Percentiles rank a stretch among this genome's conserved stretches.
These are phyloP conservation scores for Tetrax tetrax DNA, from an alignment of 2,113 vertebrate species.

Conservation along the genomic window DNA sequence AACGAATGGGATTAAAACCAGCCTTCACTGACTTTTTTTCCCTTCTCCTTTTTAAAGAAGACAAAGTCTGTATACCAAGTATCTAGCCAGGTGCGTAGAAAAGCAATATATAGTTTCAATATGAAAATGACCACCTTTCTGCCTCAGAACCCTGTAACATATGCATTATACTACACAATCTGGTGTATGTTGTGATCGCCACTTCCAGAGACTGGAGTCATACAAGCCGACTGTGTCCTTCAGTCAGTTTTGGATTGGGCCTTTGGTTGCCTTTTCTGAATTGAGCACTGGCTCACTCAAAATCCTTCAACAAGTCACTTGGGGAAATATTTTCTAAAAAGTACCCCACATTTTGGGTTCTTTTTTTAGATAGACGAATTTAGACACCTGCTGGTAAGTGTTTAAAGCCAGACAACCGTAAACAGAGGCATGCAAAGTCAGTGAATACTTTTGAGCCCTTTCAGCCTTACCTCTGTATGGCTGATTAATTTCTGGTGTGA, in stretches of 20 bases:
- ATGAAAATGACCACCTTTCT: slow-evolving; percentile 28
- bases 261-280: background rate
- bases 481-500: slow-evolving; percentile 49
- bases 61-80: background rate
- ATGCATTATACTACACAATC: background rate
- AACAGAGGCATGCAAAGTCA: slow-evolving; percentile 65
- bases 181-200: background rate
- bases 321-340: slow-evolving; percentile 54
- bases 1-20: background rate
- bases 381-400: slow-evolving; percentile 66
- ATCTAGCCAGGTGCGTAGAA: background rate
- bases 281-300: background rate
- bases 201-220: background rate
- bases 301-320: slow-evolving; percentile 13
- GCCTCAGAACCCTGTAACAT: background rate
- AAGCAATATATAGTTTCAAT: slow-evolving; percentile 21
- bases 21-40: background rate
- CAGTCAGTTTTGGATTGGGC: background rate
- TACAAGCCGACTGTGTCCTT: fast-evolving
- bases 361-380: slow-evolving; percentile 45
- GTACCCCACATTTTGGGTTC: slow-evolving; percentile 43
- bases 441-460: slow-evolving; percentile 35
- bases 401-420: slow-evolving; percentile 67
- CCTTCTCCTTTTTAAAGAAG: background rate
- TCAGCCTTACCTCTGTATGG: slow-evolving; percentile 21